Conservation (phyloP, 2,113 vertebrate genomes). For the Perca flavescens region DNA sequence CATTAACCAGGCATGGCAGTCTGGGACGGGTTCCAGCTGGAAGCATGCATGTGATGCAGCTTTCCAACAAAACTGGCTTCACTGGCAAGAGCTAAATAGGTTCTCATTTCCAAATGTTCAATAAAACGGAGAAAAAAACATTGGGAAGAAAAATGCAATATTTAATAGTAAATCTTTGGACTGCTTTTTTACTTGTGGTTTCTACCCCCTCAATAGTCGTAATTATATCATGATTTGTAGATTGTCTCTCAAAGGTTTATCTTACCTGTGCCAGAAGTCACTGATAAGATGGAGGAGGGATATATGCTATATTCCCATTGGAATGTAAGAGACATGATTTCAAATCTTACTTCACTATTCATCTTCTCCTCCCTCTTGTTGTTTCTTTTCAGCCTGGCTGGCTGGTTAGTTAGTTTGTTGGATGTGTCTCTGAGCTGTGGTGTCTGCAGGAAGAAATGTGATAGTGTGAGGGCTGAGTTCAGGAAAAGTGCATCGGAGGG, state of each 20-base stretch:
- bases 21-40: conserved; percentile 84
- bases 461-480: conserved; percentile 72
- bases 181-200: conserved; percentile 57
- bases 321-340: conserved; percentile 76
- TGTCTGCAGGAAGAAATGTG: conserved; percentile 59
- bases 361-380: conserved; percentile 68
- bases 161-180: conserved; percentile 56
- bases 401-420: conserved; percentile 54
- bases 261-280: conserved; percentile 72
- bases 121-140: conserved; percentile 6
- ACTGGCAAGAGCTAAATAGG: conserved; percentile 74
- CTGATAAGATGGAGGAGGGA: conserved; percentile 66
- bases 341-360: conserved; percentile 57
- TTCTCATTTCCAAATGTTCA: conserved; percentile 65
- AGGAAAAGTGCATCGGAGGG: conserved; percentile 67
- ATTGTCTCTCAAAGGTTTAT: conserved; percentile 70
- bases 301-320: conserved; percentile 53
- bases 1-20: conserved; percentile 83
- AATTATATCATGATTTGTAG: conserved; percentile 80
- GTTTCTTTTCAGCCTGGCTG: conserved; percentile 49
- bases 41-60: conserved; percentile 70
- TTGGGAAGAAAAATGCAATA: conserved; percentile 22
- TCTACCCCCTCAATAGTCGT: conserved; percentile 59
- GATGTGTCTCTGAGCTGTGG: conserved; percentile 57
- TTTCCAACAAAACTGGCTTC: conserved; percentile 74